Conservation (phyloP, 2,113 vertebrate genomes). For the Acrocephalus kingi region DNA sequence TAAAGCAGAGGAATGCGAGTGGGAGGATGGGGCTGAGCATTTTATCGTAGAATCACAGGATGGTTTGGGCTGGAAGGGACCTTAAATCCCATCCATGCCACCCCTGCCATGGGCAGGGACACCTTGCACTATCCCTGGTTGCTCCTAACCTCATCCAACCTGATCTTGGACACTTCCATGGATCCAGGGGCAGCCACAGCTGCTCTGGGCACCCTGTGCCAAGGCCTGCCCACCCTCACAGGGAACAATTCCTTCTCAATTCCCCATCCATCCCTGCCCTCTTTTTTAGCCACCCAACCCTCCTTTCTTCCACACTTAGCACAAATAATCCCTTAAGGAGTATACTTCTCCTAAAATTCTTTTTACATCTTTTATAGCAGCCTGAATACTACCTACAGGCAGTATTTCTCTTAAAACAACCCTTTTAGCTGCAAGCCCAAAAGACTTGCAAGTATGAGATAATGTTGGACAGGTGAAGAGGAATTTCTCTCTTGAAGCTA, state of each 20-base stretch:
- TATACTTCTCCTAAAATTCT: not conserved
- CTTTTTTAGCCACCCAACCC: not conserved
- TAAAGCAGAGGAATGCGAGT: not conserved
- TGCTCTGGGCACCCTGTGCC: not conserved
- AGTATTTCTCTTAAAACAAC: not conserved
- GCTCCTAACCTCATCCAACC: fast-evolving
- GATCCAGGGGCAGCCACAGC: not conserved
- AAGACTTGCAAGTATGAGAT: not conserved
- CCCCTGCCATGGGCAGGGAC: not conserved
- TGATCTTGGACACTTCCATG: not conserved
- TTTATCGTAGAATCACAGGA: fast-evolving
- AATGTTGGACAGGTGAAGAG: not conserved
- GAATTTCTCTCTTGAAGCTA: not conserved
- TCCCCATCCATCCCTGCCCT: not conserved
- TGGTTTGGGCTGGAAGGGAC: not conserved
- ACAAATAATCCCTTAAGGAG: not conserved
- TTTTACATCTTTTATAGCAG: not conserved
- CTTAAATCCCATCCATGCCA: not conserved
- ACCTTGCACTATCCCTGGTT: fast-evolving
- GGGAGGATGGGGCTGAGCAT: not conserved
- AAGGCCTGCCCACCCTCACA: fast-evolving
- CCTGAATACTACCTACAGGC: not conserved
- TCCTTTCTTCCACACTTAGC: not conserved
- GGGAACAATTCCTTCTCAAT: fast-evolving
- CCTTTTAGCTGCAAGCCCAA: not conserved